Base-by-base conservation (phyloP, 2,888 invertebrate genomes). In the Diogma glabrata region DNA sequence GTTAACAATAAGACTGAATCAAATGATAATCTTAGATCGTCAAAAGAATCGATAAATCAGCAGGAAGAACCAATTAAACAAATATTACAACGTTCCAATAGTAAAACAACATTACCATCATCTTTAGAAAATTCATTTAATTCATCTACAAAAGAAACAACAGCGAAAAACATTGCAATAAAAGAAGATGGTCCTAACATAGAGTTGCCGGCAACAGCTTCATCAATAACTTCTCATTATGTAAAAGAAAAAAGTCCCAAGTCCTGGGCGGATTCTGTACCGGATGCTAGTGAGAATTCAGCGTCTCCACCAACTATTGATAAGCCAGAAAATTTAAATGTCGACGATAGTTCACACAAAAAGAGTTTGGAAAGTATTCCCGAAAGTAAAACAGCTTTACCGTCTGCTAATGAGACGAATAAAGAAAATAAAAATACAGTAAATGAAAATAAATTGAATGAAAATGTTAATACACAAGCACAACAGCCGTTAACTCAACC, bases 31-130 rank as follows among this genome's bases (percentile, higher is more conserved):
- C 28, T 26, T 19, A 19, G 19, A 26, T 26, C 19, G 17, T 47
- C 26, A 17, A 47, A 47, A n/a, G 47, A 47, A 26, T 17, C 47
- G 17, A 24, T 14, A 26, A 48, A 33, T 30, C 47, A 50, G 9
- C 47, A 47, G 47, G 66, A 67, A 14, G 63, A 65, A 53, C 68
- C 67, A 51, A 68, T 69, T 1, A 69, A 69, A 54, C 70, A 70
- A 54, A 70, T 70, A 51, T 56, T 70, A 23, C 70, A 70, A 56
- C 62, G 70, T 36, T 66, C 67, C 14, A 67, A 60, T 52, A 60
- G 58, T 26, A 58, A 58, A 8, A 53, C 52, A 17, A 36, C 51
- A 19, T 51, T 20, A 33, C 19, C n/a, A 33, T 48, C 30, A 20
- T 19, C 30, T 48, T 20, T 30, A 17, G 28, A 28, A 28, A 47